Percentiles rank a stretch among this genome's conserved stretches.
Evolutionary conservation across 2,113 vertebrate species (phyloP).

Genomic region (Parotia lawesii): DNA sequence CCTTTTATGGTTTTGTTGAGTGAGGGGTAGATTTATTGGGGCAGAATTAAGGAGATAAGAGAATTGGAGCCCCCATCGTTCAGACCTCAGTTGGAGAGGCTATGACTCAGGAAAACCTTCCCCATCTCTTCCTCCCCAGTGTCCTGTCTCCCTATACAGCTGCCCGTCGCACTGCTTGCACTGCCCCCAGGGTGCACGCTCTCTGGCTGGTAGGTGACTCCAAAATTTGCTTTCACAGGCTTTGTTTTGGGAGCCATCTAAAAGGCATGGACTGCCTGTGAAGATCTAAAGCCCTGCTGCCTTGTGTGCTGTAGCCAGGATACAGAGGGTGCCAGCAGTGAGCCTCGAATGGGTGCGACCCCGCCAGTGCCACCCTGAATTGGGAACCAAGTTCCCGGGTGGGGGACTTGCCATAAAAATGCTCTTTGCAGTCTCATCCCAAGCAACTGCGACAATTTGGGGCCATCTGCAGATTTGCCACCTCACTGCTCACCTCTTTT

Average conservation of each 20-base stretch:
- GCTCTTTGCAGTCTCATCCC: not conserved
- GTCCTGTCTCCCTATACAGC: not conserved
- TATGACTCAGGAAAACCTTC: not conserved
- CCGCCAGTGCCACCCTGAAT: not conserved
- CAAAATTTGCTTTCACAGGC: not conserved
- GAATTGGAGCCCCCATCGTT: accelerated
- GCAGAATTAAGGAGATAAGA: not conserved
- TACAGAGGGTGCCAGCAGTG: not conserved
- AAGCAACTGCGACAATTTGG: not conserved
- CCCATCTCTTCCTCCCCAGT: not conserved
- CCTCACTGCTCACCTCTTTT: constrained; percentile 31
- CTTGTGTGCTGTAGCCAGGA: not conserved
- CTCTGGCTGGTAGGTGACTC: not conserved
- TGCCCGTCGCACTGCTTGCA: not conserved
- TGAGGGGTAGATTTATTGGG: not conserved
- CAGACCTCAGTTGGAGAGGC: not conserved
- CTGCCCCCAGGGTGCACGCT: accelerated
- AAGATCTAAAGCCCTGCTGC: not conserved
- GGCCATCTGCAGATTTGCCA: constrained; percentile 40
- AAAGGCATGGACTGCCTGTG: not conserved
- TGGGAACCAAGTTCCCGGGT: accelerated
- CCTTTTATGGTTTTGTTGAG: not conserved
- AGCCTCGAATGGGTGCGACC: accelerated
- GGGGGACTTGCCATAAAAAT: not conserved
- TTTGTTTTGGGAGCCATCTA: not conserved